A percentile compares a stretch with the other conserved stretches of the same genome.
Evolutionary conservation across 2,113 vertebrate species (phyloP).

Genomic region (Xiphophorus hellerii): DNA sequence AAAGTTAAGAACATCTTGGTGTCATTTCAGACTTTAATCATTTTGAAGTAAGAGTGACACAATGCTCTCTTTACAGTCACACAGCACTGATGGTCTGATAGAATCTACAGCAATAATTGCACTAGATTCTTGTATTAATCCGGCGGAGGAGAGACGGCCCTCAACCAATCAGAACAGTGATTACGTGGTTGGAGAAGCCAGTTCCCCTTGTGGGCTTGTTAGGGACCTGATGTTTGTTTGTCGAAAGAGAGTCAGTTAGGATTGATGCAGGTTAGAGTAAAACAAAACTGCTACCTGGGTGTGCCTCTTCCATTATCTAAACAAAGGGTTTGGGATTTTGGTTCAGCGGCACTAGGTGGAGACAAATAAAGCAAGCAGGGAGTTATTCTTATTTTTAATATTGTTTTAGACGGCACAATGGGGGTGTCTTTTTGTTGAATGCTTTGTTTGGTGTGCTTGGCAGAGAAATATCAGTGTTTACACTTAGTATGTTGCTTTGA

Average conservation of each 20-base stretch:
- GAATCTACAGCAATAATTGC: slow-evolving; percentile 4
- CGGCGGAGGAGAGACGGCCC: slow-evolving; percentile 10
- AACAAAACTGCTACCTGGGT: neutral
- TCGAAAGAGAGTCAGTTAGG: slow-evolving; percentile 13
- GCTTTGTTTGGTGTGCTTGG: neutral
- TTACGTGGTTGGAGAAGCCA: slow-evolving; percentile 44
- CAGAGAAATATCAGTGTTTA: neutral
- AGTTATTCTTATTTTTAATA: neutral
- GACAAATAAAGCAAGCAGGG: neutral
- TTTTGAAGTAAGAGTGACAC: slow-evolving; percentile 1
- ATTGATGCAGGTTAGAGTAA: slow-evolving; percentile 29
- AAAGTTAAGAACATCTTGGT: slow-evolving; percentile 28
- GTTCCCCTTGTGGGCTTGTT: slow-evolving; percentile 67
- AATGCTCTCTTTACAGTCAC: neutral
- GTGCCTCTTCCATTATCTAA: neutral
- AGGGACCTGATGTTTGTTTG: slow-evolving; percentile 60
- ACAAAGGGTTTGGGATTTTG: slow-evolving; percentile 1
- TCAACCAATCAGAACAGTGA: slow-evolving; percentile 50
- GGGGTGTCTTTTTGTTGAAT: neutral
- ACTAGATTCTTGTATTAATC: slow-evolving; percentile 16
- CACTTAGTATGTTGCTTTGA: neutral
- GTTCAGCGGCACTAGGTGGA: neutral
- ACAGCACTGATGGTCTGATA: neutral
- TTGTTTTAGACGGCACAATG: neutral
- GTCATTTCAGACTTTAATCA: slow-evolving; percentile 30